Conservation (phyloP, 2,113 vertebrate species). For the Trachemys scripta region DNA sequence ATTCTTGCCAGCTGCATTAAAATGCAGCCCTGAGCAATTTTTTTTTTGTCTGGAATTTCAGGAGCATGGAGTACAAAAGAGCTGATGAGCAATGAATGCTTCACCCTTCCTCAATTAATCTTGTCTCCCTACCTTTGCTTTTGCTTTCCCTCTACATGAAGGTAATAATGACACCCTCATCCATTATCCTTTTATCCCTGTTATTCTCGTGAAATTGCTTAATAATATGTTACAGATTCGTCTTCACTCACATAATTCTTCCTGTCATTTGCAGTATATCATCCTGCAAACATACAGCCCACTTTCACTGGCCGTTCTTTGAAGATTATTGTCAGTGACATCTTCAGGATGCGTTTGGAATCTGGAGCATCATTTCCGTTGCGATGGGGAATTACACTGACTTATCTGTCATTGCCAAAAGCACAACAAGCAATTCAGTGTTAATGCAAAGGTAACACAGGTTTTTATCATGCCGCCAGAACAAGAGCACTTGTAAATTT, state of each 20-base stretch:
- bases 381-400: constrained; percentile 94
- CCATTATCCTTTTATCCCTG: constrained; percentile 98
- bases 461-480: constrained; percentile 90
- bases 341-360: constrained; percentile 92
- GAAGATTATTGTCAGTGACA: constrained; percentile 97
- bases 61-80: constrained; percentile 85
- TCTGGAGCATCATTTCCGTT: constrained; percentile 91
- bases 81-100: constrained; percentile 95
- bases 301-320: constrained; percentile 90
- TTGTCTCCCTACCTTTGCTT: constrained; percentile 96
- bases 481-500: constrained; percentile 91
- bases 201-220: constrained; percentile 96
- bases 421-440: constrained; percentile 93
- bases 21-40: constrained; percentile 80
- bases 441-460: constrained; percentile 93
- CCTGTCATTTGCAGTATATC: constrained; percentile 96
- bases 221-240: constrained; percentile 98
- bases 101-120: constrained; percentile 97
- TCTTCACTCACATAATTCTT: constrained; percentile 96
- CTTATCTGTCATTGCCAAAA: constrained; percentile 98
- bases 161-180: constrained; percentile 96
- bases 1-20: constrained; percentile 79
- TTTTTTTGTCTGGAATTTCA: constrained; percentile 80
- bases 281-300: constrained; percentile 93
- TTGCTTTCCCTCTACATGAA: constrained; percentile 90